These are phyloP conservation scores for Malurus alboscapulatus DNA, from an alignment of 2,113 vertebrate genomes.

Conservation along the genomic window DNA sequence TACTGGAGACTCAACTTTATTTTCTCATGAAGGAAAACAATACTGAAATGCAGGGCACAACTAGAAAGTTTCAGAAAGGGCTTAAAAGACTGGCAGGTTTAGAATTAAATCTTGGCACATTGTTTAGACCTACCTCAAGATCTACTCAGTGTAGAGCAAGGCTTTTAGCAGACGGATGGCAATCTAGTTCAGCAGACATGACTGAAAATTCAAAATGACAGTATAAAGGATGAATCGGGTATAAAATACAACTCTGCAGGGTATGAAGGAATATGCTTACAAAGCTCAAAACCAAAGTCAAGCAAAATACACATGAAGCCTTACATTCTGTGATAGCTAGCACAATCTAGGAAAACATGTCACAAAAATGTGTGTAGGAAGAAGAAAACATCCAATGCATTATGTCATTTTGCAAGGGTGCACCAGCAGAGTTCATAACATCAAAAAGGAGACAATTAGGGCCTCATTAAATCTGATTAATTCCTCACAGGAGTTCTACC, in stretches of 20 bases:
- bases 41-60: neutral
- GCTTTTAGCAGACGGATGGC: neutral
- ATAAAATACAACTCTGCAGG: neutral
- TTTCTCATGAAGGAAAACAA: neutral
- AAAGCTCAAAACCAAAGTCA: neutral
- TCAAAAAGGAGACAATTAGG: neutral
- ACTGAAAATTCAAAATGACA: neutral
- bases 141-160: neutral
- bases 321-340: neutral
- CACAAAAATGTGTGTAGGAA: neutral
- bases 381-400: neutral
- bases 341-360: neutral
- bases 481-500: neutral
- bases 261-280: neutral
- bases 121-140: neutral
- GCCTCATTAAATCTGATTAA: conserved; percentile 12
- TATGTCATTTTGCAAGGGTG: neutral
- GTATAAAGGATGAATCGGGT: neutral
- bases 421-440: neutral
- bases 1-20: neutral
- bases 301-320: neutral
- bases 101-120: neutral
- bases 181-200: neutral
- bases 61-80: neutral
- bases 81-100: neutral